Base-by-base conservation (phyloP, 2,797 vertebrate species). In the Ataeniobius toweri region DNA sequence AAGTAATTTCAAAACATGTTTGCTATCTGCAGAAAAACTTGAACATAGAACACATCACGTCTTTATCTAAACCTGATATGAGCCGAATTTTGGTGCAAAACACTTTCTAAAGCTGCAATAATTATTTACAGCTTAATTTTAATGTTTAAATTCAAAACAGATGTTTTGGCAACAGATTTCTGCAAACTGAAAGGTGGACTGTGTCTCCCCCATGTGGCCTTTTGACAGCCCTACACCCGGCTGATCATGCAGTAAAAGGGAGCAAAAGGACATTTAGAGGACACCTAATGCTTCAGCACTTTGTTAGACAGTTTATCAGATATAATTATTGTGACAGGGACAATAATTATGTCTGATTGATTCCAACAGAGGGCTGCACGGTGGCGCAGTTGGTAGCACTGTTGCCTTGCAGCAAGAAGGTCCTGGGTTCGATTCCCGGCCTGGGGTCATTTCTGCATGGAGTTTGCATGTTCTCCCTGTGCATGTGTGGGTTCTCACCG, bases 251-350 rank as follows among this genome's bases (percentile, higher is more conserved):
- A 72, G 85, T 53, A 80, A 53, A 81, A 59, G 20, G 24, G 28
- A 81, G 78, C 78, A 79, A 82, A 73, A 93, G 93, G 93, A 82
- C 90, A 48, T 92, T 92, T 93, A 79, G 86, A 93, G 93, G 94
- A 85, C 91, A 89, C 65, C n/a, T 77, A 84, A 78, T 69, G 75
- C 87, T 81, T 88, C 70, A 63, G 75, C 69, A 46, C 76, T 69
- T 85, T 83, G 84, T 85, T 80, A 74, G 77, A 86, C 76, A 71
- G 82, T 91, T 90, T 88, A 89, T 90, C 83, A 85, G 79, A 78
- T 85, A 87, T 87, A 81, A 69, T 84, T 59, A 24, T 51, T 75
- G 55, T 83, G 74, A 84, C 83, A 78, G 69, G 71, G 80, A 63
- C 81, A 81, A 82, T 84, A 86, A 88, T 82, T 80, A 75, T 28